A percentile compares a stretch with the other conserved stretches of the same genome.
These are phyloP conservation scores for Psilanteris sp. DNA, from an alignment of 1,140 invertebrate genomes.

Conservation along the genomic window DNA sequence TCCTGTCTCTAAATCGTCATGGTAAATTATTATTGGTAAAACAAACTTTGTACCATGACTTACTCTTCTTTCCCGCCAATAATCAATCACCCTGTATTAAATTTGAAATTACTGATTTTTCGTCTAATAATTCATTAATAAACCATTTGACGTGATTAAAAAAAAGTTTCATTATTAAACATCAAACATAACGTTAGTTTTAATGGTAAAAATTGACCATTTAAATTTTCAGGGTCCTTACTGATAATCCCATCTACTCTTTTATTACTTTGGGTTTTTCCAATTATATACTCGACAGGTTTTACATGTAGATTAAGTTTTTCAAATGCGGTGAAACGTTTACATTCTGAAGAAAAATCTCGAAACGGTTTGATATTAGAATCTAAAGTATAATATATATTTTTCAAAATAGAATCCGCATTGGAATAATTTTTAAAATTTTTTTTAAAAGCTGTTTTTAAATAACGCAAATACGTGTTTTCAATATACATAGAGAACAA, in stretches of 20 bases:
- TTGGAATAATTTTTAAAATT: background rate
- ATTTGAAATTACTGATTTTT: conserved; percentile 13
- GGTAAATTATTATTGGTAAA: no score
- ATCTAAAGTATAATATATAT: conserved; percentile 13
- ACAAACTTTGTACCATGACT: no score
- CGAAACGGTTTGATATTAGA: background rate
- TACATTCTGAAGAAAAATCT: conserved; percentile 11
- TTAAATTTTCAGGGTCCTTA: conserved; percentile 1
- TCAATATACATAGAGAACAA: no score
- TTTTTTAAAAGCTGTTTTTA: no score
- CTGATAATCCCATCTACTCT: background rate
- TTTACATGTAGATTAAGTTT: conserved; percentile 11
- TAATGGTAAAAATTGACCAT: conserved; percentile 14
- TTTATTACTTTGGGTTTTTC: conserved; percentile 1
- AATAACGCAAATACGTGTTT: no score
- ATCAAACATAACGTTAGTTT: conserved; percentile 12
- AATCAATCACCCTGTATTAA: no score
- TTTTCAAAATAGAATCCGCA: conserved; percentile 11
- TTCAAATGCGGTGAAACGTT: conserved; percentile 7
- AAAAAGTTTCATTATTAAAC: conserved; percentile 21
- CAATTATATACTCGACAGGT: conserved; percentile 19
- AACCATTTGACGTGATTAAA: conserved; percentile 10
- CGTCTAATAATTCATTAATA: conserved; percentile 11
- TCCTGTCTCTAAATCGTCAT: no score
- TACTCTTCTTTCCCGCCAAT: no score